Evolutionary conservation across 2,888 invertebrate species (phyloP), one percentile per base, ranked within the genome.

Genomic region (Tenthredo mesomela): DNA sequence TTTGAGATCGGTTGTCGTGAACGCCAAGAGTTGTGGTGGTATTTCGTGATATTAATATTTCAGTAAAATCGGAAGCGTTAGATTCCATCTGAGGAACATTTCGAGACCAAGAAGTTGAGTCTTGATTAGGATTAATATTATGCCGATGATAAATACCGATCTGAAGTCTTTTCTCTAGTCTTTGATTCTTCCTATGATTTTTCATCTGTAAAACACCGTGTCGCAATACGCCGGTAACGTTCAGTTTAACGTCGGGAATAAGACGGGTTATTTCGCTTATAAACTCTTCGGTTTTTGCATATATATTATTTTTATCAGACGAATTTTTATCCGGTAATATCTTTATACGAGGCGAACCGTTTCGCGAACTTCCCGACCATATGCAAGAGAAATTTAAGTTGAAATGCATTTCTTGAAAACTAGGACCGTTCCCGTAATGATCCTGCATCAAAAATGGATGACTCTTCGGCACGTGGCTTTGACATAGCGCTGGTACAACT

Each of bases 91-190:
- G 61, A 21, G 61, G 58, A 21, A 40, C 40, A 33, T 80, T 61
- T 33, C 37, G 80, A 58, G 25, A 7, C 58, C 61, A 40, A 58
- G 37, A 40, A 50, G 25, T 61, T 58, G 29, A 61, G 10, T 61
- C 40, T 21, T 58, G 58, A 61, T 29, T 61, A 4, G 80, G 21
- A 80, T 58, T 40, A 10, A 80, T 80, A 21, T 61, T 61, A 29
- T 80, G 80, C 33, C 80, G 18, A 61, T 61, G 80, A 29, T 80
- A 80, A 61, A 80, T 61, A 37, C 80, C 80, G 61, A 80, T 61
- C 21, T 80, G 61, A 40, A 80, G 61, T 40, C 80, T 80, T 40
- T 80, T 80, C 61, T 80, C 80, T 10, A 61, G 58, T 37, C 58
- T 58, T 37, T 58, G 80, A 61, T 40, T 80, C 33, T 58, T 61